Evolutionary conservation across 2,888 invertebrate species (phyloP), one percentile per base, ranked within the genome.

Genomic region (Cyclophora albipunctata): DNA sequence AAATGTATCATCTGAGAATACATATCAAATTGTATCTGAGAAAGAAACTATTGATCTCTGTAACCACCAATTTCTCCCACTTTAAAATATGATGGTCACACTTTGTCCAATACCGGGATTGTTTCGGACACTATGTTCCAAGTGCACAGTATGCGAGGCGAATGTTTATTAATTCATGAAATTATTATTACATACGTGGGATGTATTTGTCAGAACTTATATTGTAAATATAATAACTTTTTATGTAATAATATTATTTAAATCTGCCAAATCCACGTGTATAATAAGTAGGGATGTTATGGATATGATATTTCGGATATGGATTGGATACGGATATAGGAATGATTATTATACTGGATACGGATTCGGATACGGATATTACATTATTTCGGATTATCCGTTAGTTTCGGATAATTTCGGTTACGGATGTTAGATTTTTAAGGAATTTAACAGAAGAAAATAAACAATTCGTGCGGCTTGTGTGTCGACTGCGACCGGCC

Each of bases 261-360:
- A 78, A 76, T 81, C 80, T 84, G 82, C 72, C 77, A 80, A 75
- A 78, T 80, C 86, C 87, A 82, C 85, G 86, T 84, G 75, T 84
- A 84, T 81, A n/a, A n/a, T n/a, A n/a, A n/a, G n/a, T n/a, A n/a
- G n/a, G n/a, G n/a, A n/a, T n/a, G n/a, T n/a, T n/a, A n/a, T n/a
- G n/a, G n/a, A n/a, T n/a, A n/a, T n/a, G n/a, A n/a, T n/a, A n/a
- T n/a, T n/a, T n/a, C n/a, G n/a, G n/a, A n/a, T n/a, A n/a, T n/a
- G n/a, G n/a, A n/a, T n/a, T n/a, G n/a, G n/a, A n/a, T n/a, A n/a
- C n/a, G n/a, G n/a, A n/a, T n/a, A n/a, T n/a, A n/a, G n/a, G n/a
- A n/a, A n/a, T n/a, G n/a, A n/a, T n/a, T n/a, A n/a, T n/a, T n/a
- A n/a, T n/a, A n/a, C n/a, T n/a, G n/a, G n/a, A n/a, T n/a, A n/a